phyloP scores from a whole-genome alignment of 1,140 invertebrate genomes.

The Anagrus nilaparvatae region DNA sequence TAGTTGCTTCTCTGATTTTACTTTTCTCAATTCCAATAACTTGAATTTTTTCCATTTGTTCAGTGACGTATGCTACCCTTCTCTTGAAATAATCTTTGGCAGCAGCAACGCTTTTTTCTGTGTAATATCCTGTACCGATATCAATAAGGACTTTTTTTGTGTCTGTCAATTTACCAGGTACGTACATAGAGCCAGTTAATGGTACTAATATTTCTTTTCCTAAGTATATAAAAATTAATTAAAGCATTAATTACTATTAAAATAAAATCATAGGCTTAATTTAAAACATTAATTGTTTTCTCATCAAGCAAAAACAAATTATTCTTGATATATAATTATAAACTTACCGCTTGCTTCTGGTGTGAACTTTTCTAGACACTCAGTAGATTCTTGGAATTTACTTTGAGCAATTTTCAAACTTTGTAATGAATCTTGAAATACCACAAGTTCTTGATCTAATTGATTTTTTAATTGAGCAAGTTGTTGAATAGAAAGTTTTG shows the following conservation, averaged over 20 bases:
- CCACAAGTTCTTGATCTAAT: conserved; percentile 75
- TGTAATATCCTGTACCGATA: conserved; percentile 91
- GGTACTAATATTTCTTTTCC: conserved; percentile 77
- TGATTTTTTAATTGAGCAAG: conserved; percentile 74
- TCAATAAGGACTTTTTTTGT: conserved; percentile 80
- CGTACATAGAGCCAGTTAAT: conserved; percentile 90
- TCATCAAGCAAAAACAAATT: too few species aligned
- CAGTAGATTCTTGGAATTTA: conserved; percentile 80
- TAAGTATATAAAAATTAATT: conserved; percentile 16
- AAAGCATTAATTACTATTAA: not conserved
- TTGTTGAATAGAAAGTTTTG: conserved; percentile 66
- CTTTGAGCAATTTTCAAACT: conserved; percentile 81
- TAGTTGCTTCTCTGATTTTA: conserved; percentile 70
- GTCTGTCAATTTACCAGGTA: conserved; percentile 74
- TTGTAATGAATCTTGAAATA: conserved; percentile 80
- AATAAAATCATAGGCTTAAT: not conserved
- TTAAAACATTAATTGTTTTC: too few species aligned
- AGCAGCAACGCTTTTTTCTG: conserved; percentile 73
- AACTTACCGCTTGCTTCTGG: conserved; percentile 54
- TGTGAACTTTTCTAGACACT: conserved; percentile 71
- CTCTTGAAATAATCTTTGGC: conserved; percentile 88
- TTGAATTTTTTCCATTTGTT: conserved; percentile 92
- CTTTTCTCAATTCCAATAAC: conserved; percentile 74
- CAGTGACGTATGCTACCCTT: conserved; percentile 80
- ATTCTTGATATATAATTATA: too few species aligned